These are phyloP conservation scores for Chloromyia formosa DNA, from an alignment of 2,888 invertebrate genomes.

Conservation along the genomic window DNA sequence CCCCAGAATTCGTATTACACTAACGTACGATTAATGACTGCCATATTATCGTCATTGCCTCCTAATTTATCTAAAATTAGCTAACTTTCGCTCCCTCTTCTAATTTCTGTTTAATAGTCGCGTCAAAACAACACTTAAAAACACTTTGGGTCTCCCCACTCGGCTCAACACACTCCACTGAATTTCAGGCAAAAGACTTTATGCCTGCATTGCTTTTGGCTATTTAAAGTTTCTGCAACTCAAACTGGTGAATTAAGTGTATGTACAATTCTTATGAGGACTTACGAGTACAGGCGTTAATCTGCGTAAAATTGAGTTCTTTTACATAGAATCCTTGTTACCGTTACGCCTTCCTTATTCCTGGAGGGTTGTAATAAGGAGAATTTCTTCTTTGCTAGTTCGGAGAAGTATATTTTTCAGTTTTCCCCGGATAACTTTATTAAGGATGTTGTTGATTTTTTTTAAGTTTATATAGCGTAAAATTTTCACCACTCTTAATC, in stretches of 20 bases:
- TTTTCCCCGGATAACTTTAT: not conserved
- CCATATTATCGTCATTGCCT: not conserved
- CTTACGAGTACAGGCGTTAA: too few species aligned
- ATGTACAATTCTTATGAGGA: too few species aligned
- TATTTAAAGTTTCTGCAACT: too few species aligned
- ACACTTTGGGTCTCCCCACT: too few species aligned
- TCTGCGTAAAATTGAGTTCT: too few species aligned
- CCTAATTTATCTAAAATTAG: conserved; percentile 1
- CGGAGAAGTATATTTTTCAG: not conserved
- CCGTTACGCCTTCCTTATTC: not conserved
- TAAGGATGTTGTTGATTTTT: not conserved
- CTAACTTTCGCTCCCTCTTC: not conserved
- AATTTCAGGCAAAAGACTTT: too few species aligned
- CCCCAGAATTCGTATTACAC: not conserved
- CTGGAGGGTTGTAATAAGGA: not conserved
- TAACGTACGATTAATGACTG: not conserved
- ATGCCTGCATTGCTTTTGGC: too few species aligned
- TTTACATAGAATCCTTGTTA: too few species aligned
- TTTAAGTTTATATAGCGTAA: not conserved
- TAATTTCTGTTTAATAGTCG: not conserved
- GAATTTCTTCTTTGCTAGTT: not conserved
- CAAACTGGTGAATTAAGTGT: too few species aligned
- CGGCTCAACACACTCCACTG: too few species aligned
- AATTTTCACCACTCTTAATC: not conserved
- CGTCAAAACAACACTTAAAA: too few species aligned